These are phyloP conservation scores for Biston betularia DNA, from an alignment of 2,888 invertebrate species.

Conservation along the genomic window DNA sequence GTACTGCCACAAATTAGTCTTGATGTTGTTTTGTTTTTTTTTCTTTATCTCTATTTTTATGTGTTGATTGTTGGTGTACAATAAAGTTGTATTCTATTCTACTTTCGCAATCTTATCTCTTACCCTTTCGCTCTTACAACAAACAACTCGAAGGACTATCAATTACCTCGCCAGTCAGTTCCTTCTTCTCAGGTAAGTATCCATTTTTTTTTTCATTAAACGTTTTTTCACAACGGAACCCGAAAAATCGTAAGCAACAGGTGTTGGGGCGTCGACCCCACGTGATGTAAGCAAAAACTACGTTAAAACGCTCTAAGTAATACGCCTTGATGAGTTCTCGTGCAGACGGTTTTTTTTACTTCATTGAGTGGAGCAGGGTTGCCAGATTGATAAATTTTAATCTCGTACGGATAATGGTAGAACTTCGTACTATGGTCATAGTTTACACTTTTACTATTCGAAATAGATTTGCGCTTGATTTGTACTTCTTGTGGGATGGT, in stretches of 20 bases:
- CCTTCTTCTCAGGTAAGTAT: conserved; percentile 13
- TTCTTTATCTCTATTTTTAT: too few relatives aligned
- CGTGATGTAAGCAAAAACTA: conserved; percentile 51
- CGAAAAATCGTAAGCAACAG: conserved; percentile 55
- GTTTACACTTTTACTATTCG: too few relatives aligned
- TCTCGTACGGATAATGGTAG: too few relatives aligned
- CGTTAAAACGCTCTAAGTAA: conserved; percentile 44
- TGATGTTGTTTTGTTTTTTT: too few relatives aligned
- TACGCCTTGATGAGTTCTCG: conserved; percentile 38
- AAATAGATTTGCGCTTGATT: too few relatives aligned
- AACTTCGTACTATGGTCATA: too few relatives aligned
- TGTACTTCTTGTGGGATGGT: too few relatives aligned
- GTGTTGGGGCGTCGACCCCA: conserved; percentile 53
- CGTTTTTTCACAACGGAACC: conserved; percentile 34
- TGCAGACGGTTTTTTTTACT: conserved; percentile 36
- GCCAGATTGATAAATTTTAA: neutral
- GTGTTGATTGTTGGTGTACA: too few relatives aligned
- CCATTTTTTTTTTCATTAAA: neutral
- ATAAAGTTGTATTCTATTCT: too few relatives aligned
- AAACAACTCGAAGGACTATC: neutral
- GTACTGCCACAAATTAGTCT: too few relatives aligned
- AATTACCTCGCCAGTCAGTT: neutral
- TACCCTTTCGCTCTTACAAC: too few relatives aligned
- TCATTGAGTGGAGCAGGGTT: conserved; percentile 31
- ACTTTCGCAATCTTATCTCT: too few relatives aligned